Base-by-base conservation (phyloP, 2,113 vertebrate genomes). In the Telmatochromis sp. region DNA sequence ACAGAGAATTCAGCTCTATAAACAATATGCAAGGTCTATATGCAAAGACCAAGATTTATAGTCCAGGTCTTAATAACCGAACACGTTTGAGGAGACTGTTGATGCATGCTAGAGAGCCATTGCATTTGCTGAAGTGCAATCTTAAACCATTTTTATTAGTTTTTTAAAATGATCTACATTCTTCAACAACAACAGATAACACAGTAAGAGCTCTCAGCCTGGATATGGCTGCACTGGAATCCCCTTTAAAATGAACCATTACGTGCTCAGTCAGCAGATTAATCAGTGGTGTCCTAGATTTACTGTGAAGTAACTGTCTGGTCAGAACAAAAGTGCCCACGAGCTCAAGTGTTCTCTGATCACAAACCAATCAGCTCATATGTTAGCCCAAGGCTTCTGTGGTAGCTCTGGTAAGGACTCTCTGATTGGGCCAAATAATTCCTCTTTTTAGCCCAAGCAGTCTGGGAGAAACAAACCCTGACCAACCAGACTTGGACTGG, bases 61-160 rank as follows among this genome's bases (percentile, higher is more conserved):
- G 9, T 47, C 40, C 68, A 75, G 23, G 14, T 11, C 68, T 42
- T 73, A 26, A 15, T 73, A 45, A 26, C 37, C 8, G 21, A 47
- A 26, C 40, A 19, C 3, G 1, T 23, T 23, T 42, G 12, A 42
- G 12, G 19, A 42, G 42, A 28, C 42, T 75, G 21, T 45, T 42
- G 21, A 17, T 45, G 68, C 21, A 1, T 73, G 40, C 68, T 7
- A 28, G 40, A 28, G 21, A 26, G 68, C 37, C 40, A 28, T 0
- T 28, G 68, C 23, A 47, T 28, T 73, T 9, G 35, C 65, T 73
- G 68, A 73, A 73, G 23, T 45, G 65, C n/a, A 73, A 73, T 45
- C n/a, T 45, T 42, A 42, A 40, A 21, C 35, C 10, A 7, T 13
- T 40, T 21, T 68, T 13, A 14, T 68, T 40, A 40, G 3, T 42